A percentile compares a stretch with the other conserved stretches of the same genome.
Evolutionary conservation across 2,888 invertebrate species (phyloP).

Genomic region (Lacanobia wlatinum): DNA sequence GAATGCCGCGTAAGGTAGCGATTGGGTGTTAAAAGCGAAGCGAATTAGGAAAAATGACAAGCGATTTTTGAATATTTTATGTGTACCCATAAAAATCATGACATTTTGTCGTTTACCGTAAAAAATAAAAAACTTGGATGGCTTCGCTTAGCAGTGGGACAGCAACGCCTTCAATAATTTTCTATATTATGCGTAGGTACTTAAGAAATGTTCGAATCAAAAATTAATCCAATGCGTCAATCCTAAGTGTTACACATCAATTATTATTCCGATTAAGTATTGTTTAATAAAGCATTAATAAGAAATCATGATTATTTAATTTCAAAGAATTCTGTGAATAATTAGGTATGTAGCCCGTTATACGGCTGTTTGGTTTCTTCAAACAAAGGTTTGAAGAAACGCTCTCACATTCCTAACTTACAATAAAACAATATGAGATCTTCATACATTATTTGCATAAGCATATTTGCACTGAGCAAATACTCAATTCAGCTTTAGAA

Average conservation of each 20-base stretch:
- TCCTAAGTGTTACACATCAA: no score
- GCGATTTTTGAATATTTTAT: not conserved
- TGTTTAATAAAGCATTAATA: not conserved
- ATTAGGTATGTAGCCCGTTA: not conserved
- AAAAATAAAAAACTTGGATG: no score
- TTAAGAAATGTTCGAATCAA: no score
- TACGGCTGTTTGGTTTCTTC: no score
- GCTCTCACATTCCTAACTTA: slow-evolving; percentile 8
- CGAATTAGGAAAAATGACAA: not conserved
- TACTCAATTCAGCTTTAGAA: slow-evolving; percentile 39
- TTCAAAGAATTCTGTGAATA: slow-evolving; percentile 21
- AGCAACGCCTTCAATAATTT: no score
- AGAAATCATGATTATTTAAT: not conserved
- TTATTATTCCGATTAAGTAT: not conserved
- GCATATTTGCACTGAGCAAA: slow-evolving; percentile 40
- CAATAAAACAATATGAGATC: slow-evolving; percentile 38
- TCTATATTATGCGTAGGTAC: no score
- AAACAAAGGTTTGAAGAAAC: no score
- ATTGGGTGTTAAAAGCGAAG: slow-evolving; percentile 33
- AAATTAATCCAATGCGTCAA: no score
- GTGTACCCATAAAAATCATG: no score
- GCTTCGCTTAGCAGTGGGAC: no score
- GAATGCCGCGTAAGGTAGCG: slow-evolving; percentile 52
- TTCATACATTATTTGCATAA: slow-evolving; percentile 37
- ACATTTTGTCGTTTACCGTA: no score